Base-by-base conservation (phyloP, 2,888 invertebrate species). In the Cyaniris semiargus region DNA sequence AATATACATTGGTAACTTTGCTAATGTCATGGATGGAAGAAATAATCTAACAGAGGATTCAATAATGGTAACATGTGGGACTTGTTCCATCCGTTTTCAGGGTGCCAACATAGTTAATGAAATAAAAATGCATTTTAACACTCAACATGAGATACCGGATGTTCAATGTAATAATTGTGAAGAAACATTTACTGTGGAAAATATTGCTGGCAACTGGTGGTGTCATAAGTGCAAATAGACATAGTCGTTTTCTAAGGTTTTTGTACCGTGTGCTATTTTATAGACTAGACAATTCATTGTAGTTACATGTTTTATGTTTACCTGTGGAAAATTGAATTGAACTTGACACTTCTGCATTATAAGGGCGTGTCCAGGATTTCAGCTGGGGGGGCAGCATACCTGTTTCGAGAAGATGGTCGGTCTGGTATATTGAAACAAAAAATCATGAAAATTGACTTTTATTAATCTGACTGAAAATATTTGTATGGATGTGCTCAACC, bases 121-220 rank as follows among this genome's bases (percentile, higher is more conserved):
- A 0, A 2, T 90, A 6, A 78, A 81, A 8, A 70, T 81, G 0
- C 92, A 92, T 80, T 88, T 87, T 31, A 83, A 82, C 2, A 82
- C 82, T 0, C 76, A 77, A 0, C 90, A 91, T 78, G 76, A 79
- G 0, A 76, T 82, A 0, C 90, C 91, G 70, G 86, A 87, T 21
- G 90, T 88, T 87, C 80, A 80, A 1, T 92, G 91, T 44, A 80
- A 79, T 0, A 82, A 86, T 38, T 90, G 90, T 70, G 79, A 82
- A 0, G 76, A 78, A n/a, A 21, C 7, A 0, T 86, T 88, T 18
- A 66, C 80, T 1, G 83, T 86, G 78, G 74, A 80, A 0, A 53
- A 76, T 2, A 79, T 90, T 2, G 80, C 86, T 0, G 74, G 79
- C 1, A 82, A 79, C 0, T 81, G 81, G 56, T 90, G 89, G 89